A percentile compares a stretch with the other conserved stretches of the same genome.
Conservation (phyloP, 2,797 vertebrate species). For the Mus spretus region DNA sequence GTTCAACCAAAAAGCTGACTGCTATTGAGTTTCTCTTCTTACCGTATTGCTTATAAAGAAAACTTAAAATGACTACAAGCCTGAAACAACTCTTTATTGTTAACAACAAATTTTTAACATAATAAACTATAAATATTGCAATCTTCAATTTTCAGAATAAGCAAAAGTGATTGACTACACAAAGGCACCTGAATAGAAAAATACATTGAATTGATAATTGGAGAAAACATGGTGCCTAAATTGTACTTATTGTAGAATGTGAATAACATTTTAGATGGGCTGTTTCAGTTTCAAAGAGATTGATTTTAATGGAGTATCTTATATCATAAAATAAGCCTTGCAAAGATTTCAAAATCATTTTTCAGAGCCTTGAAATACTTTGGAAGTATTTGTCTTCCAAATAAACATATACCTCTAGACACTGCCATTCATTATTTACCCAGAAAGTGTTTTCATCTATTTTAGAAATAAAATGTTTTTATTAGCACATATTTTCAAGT, state of each 20-base stretch:
- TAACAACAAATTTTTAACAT: conserved; percentile 76
- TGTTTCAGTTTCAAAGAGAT: conserved; percentile 60
- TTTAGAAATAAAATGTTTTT: conserved; percentile 25
- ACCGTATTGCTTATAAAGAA: conserved; percentile 69
- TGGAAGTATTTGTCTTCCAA: conserved; percentile 45
- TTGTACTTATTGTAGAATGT: conserved; percentile 60
- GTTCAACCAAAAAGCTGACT: conserved; percentile 59
- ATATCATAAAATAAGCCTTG: conserved; percentile 65
- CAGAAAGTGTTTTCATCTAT: conserved; percentile 47
- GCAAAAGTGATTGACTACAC: conserved; percentile 72
- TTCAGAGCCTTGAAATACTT: not conserved
- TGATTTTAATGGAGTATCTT: conserved; percentile 64
- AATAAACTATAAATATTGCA: conserved; percentile 76
- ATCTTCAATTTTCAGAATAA: conserved; percentile 63
- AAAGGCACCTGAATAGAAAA: conserved; percentile 72
- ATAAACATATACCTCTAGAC: conserved; percentile 32
- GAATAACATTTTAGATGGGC: conserved; percentile 44
- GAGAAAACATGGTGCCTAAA: conserved; percentile 63
- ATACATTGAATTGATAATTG: conserved; percentile 56
- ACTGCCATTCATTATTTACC: conserved; percentile 56
- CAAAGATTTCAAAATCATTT: conserved; percentile 36
- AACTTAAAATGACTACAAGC: conserved; percentile 71
- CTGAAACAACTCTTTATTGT: conserved; percentile 69
- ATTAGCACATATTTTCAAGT: not conserved
- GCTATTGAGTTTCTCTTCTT: conserved; percentile 56